These are phyloP conservation scores for Formica exsecta DNA, from an alignment of 1,140 invertebrate genomes.

Conservation along the genomic window DNA sequence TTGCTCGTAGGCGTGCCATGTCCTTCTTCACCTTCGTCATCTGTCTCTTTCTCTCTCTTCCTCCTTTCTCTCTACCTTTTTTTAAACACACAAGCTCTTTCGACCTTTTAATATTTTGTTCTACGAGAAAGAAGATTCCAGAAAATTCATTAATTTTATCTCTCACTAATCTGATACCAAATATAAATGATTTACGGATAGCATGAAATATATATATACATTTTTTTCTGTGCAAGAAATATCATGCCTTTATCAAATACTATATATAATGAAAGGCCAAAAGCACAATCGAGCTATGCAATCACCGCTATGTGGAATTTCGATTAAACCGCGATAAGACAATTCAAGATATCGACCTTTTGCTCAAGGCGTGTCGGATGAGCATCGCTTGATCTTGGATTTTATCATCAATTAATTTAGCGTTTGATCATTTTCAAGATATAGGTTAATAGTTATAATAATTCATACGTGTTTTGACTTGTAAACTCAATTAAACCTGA, in stretches of 20 bases:
- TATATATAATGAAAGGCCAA: neutral
- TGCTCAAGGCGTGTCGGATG: neutral
- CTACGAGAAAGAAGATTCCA: conserved; percentile 17
- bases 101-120: conserved; percentile 61
- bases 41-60: conserved; percentile 33
- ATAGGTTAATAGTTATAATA: neutral
- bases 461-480: neutral
- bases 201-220: neutral
- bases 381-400: neutral
- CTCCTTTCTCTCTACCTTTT: conserved; percentile 34
- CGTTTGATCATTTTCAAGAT: neutral
- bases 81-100: conserved; percentile 18
- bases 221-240: neutral
- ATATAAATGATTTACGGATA: neutral
- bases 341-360: conserved; percentile 4
- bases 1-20: conserved; percentile 61
- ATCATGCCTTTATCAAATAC: neutral
- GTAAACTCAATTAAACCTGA: neutral
- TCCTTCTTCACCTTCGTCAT: conserved; percentile 4
- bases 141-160: neutral
- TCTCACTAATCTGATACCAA: neutral
- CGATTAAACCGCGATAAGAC: neutral
- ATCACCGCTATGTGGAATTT: neutral
- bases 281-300: neutral
- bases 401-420: conserved; percentile 8